phyloP scores from a whole-genome alignment of 1,140 invertebrate genomes.

The Gonioctena quinquepunctata region DNA sequence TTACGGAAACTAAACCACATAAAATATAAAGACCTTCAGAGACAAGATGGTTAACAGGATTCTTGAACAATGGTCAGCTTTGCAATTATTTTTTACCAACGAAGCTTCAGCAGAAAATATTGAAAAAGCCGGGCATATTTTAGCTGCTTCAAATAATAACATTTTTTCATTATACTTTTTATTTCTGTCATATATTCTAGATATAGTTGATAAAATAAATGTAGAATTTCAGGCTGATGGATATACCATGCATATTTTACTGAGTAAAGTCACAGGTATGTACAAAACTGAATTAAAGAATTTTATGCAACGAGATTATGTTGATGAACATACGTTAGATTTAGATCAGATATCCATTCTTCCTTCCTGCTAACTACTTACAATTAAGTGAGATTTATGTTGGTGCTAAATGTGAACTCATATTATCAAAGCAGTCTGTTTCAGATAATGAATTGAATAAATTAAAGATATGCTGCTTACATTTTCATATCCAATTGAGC shows the following conservation, averaged over 20 bases:
- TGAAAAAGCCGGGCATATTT: not conserved
- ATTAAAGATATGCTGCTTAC: not conserved
- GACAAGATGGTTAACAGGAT: constrained; percentile 2
- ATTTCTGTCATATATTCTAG: too few relatives aligned
- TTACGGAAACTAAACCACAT: not conserved
- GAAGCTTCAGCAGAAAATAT: not conserved
- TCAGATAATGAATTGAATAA: not conserved
- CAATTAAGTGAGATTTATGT: not conserved
- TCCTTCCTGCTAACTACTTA: not conserved
- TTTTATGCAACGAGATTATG: not conserved
- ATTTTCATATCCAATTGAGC: not conserved
- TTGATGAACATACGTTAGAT: not conserved
- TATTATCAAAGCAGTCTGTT: not conserved
- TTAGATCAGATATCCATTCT: not conserved
- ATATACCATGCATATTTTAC: too few relatives aligned
- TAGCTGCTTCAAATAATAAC: not conserved
- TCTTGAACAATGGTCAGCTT: too few relatives aligned
- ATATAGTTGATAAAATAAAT: too few relatives aligned
- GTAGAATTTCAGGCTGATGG: not conserved
- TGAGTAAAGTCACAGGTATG: too few relatives aligned
- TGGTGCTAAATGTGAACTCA: not conserved
- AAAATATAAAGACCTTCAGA: not conserved
- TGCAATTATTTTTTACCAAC: not conserved
- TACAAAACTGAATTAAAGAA: not conserved
- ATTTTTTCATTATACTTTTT: not conserved